Percentiles rank a stretch among this genome's conserved stretches.
Evolutionary conservation across 2,797 vertebrate species (phyloP).

Genomic region (Chrosomus eos): DNA sequence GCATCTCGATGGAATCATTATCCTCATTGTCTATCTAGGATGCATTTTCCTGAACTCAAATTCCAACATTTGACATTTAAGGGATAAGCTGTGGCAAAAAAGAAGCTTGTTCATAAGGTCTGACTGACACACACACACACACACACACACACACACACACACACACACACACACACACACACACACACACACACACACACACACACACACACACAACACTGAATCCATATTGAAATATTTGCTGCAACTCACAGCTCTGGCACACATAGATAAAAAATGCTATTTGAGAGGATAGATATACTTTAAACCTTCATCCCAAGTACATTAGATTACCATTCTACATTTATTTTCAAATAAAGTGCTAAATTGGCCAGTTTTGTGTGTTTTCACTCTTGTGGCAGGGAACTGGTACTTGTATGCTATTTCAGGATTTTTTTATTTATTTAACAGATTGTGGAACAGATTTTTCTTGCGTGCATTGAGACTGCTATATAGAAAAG

Average conservation of each 20-base stretch:
- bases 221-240: not conserved
- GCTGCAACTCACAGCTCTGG: not conserved
- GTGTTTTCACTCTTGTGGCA: slow-evolving; percentile 15
- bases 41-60: slow-evolving; percentile 7
- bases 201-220: not conserved
- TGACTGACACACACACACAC: not conserved
- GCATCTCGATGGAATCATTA: slow-evolving; percentile 2
- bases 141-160: not conserved
- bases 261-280: not conserved
- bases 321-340: not conserved
- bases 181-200: not conserved
- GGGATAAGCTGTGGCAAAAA: not conserved
- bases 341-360: not conserved
- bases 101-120: not conserved
- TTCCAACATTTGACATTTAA: slow-evolving; percentile 23
- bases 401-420: not conserved
- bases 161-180: not conserved
- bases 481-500: slow-evolving; percentile 6
- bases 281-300: not conserved
- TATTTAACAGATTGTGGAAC: slow-evolving; percentile 16
- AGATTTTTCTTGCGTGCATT: not conserved
- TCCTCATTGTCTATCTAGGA: slow-evolving; percentile 13
- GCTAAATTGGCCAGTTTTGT: not conserved
- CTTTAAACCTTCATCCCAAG: not conserved
- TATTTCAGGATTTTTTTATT: slow-evolving; percentile 1